Evolutionary conservation across 2,888 invertebrate species (phyloP), one percentile per base, ranked within the genome.

Genomic region (Ennomos quercinarius): DNA sequence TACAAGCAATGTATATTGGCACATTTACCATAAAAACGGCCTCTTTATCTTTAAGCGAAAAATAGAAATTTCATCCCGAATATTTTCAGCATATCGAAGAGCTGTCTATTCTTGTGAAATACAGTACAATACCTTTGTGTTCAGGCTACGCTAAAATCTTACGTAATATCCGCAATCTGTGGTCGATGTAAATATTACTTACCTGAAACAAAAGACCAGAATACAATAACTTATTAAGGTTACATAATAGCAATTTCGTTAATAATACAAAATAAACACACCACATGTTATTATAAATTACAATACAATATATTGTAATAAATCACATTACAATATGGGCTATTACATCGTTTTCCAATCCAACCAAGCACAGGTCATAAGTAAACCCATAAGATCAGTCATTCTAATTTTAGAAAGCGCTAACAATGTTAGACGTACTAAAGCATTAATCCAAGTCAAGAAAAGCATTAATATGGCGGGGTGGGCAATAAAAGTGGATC

Each of bases 391-490:
- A 40, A 40, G 8, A 40, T 40, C 40, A 34, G 5, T 37, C 46
- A 37, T 10, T 12, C 42, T 55, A 54, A 55, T 52, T 36, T 13
- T 12, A 57, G 12, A 60, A 58, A 67, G 35, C 46, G 42, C 40
- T 36, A 57, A 53, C 48, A 38, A 43, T 45, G 60, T 39, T 57
- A 47, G 46, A 49, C 54, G 49, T 59, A 49, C 52, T 17, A 46
- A 45, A 54, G 50, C 56, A 63, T 63, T 63, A 61, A 66, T 57
- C 50, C 40, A 46, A 49, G 44, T 35, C 61, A n/a, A n/a, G n/a
- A n/a, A n/a, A n/a, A n/a, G n/a, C n/a, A 63, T 66, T 68, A 64
- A 59, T 63, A 64, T 48, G 55, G 58, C 13, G 42, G 45, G 42
- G 46, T 10, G 55, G 12, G 55, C 35, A 40, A 43, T 51, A 53